A percentile compares a stretch with the other conserved stretches of the same genome.
Evolutionary conservation across 2,797 vertebrate species (phyloP).

Genomic region (Bucorvus abyssinicus): DNA sequence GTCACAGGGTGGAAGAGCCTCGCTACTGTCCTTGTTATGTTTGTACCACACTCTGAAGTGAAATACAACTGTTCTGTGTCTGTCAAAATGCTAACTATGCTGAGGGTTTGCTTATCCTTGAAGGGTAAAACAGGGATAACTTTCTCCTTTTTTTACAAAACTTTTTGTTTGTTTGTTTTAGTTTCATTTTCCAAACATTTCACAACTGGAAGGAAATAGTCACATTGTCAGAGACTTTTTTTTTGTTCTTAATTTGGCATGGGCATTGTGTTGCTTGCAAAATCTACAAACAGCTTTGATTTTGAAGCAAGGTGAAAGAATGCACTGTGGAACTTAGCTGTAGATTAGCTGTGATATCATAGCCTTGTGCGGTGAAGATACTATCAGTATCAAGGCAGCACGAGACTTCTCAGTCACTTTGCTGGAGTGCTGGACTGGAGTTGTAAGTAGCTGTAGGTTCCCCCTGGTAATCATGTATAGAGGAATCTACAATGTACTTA

Average conservation of each 20-base stretch:
- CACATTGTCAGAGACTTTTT: neutral
- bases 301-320: neutral
- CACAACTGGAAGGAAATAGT: neutral
- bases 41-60: neutral
- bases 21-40: neutral
- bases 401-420: neutral
- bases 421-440: neutral
- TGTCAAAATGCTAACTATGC: neutral
- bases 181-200: neutral
- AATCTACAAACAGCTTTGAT: neutral
- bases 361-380: neutral
- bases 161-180: neutral
- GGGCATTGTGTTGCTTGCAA: neutral
- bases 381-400: neutral
- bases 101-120: neutral
- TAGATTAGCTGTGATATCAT: neutral
- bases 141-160: neutral
- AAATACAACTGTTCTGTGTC: neutral
- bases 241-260: neutral
- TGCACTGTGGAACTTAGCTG: neutral
- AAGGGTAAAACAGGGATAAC: neutral
- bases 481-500: neutral
- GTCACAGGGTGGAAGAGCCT: neutral
- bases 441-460: neutral
- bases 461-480: neutral